Base-by-base conservation (phyloP, 92 coral and sea anemone species). In the Phenganax marumi region DNA sequence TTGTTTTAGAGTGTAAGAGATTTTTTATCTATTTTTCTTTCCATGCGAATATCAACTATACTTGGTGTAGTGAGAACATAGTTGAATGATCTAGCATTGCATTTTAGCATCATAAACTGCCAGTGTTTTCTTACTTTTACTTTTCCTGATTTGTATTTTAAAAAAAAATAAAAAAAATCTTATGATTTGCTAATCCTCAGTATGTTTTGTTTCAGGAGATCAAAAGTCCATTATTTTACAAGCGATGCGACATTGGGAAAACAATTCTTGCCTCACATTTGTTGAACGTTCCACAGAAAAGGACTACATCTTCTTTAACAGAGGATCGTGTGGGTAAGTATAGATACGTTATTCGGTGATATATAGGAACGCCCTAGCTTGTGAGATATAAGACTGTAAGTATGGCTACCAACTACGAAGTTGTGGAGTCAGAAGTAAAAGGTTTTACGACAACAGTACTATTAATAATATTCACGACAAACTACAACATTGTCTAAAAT, bases 161-260 rank as follows among this genome's bases (percentile, higher is more conserved):
- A 33, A 5, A 49, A 24, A 39, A 12, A 0, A 13, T 2, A 25
- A 18, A 70, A 8, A 16, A 70, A 3, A 43, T 43, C n/a, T 24
- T 13, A 12, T 43, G 39, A 70, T 70, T 72, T 19, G 17, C 77
- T 8, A 21, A 49, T 26, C n/a, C 12, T 71, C 14, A 13, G 14
- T 26, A 18, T 8, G 1, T 68, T 52, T 22, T 22, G 12, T 49
- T 52, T 10, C 75, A 93, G 97, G 97, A 16, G 97, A 86, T 58
- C 97, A 94, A 70, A 92, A 89, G 83, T 87, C 93, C 21, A 84
- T 88, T 0, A 89, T 94, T 23, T 76, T 92, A 76, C 89, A 88
- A 70, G 98, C 98, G 25, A 90, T 94, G 88, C 81, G 88, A 60
- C 98, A 94, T 88, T 94, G 98, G 98, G 97, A 94, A 81, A 90